A percentile compares a stretch with the other conserved stretches of the same genome.
phyloP scores from a whole-genome alignment of 64 coral and sea anemone species.

The Dendrophyllia cribrosa region DNA sequence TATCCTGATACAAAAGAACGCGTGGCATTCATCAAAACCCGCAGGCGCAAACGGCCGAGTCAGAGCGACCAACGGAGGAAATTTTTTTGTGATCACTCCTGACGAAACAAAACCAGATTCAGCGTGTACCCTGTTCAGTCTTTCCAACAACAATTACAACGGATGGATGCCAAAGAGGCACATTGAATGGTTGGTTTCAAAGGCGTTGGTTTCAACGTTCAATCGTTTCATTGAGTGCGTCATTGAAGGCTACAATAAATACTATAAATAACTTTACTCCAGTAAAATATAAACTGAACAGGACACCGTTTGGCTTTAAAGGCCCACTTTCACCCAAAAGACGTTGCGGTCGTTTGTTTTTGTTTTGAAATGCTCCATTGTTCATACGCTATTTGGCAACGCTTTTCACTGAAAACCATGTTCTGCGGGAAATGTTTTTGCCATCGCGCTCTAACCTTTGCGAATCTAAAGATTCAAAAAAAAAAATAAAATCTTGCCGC shows the following conservation, averaged over 20 bases:
- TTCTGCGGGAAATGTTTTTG: too few species aligned
- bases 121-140: slow-evolving; percentile 7
- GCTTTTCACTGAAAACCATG: too few species aligned
- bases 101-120: not conserved
- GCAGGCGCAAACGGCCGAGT: not conserved
- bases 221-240: not conserved
- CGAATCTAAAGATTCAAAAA: too few species aligned
- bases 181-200: not conserved
- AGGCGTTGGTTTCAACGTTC: not conserved
- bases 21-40: slow-evolving; percentile 25
- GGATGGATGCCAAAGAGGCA: slow-evolving; percentile 16
- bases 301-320: too few species aligned
- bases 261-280: not conserved
- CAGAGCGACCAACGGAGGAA: slow-evolving; percentile 6
- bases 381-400: too few species aligned
- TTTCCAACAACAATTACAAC: slow-evolving; percentile 24
- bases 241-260: not conserved
- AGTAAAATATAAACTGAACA: too few species aligned
- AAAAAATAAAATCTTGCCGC: too few species aligned
- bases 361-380: too few species aligned
- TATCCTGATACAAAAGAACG: not conserved
- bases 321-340: too few species aligned
- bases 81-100: slow-evolving; percentile 10
- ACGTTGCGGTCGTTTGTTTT: too few species aligned
- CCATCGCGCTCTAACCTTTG: too few species aligned